Base-by-base conservation (phyloP, 2,113 vertebrate genomes). In the Halichoeres trimaculatus region DNA sequence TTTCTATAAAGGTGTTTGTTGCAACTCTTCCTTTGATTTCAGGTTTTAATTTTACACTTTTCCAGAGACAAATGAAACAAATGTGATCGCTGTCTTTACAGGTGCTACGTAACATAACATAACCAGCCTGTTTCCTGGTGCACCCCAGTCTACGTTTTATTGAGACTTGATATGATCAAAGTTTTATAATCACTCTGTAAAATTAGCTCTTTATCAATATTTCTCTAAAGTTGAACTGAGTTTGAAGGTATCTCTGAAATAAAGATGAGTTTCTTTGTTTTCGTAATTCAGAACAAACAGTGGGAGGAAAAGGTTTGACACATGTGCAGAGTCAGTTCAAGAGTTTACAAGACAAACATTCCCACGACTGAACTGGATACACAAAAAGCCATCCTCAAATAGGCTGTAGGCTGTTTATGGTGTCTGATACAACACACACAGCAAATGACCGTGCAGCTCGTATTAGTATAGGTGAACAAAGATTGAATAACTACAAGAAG, bases 371-470 rank as follows among this genome's bases (percentile, higher is more conserved):
- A 48, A 43, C 20, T 48, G 45, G 19, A 36, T 1, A 24, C 26
- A 50, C 40, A 67, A 30, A 54, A 54, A 55, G 4, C 17, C 40
- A 23, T 56, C 56, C 55, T 60, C 30, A 66, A 48, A 60, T 23
- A 19, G 34, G 50, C 5, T 57, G 4, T 5, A 35, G 14, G 36
- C 30, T 10, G 13, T 55, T 11, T 17, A 8, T 36, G 30, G 16
- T 26, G 24, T 5, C 4, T 26, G 12, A 10, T 57, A 50, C 30
- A 20, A 30, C 20, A 16, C 8, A 17, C 43, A 41, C 40, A 41
- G 40, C 40, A 30, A 30, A 30, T 30, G 30, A 30, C 6, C 6
- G 30, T 3, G 13, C 40, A 41, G 40, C 40, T 14, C 12, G 14
- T 14, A 3, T 13, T 4, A 41, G 10, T 14, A 14, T 1, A 41